Evolutionary conservation across 1,140 invertebrate species (phyloP), one percentile per base, ranked within the genome.

Genomic region (Aphidius gifuensis): DNA sequence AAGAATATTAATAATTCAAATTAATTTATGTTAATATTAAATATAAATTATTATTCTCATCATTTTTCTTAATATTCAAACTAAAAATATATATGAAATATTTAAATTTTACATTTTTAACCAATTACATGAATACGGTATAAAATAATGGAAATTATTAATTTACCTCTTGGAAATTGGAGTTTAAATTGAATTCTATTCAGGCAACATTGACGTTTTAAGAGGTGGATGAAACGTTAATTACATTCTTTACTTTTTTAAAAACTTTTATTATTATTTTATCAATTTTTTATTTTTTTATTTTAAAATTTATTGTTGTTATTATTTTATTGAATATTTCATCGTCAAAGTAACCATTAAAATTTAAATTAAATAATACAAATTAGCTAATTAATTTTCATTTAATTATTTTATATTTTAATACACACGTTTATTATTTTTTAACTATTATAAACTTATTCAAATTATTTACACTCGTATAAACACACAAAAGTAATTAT

Each of bases 211-310:
- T 62, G 57, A 58, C 61, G 64, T 54, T 64, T 58, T 47, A 60
- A 61, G 61, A 58, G 57, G 59, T 66, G 56, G 62, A 64, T 61
- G 49, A 61, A 66, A 66, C 62, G 56, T 64, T 66, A 63, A 66
- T 66, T 66, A 66, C 62, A 64, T 66, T 66, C 65, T 58, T 46
- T 53, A 23, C 32, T 53, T 38, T 16, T 16, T 16, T 16, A 16
- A 16, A 53, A 11, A 39, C 32, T 53, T 53, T 23, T 49, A 5
- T 49, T 61, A 46, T 54, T 23, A 11, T 42, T 49, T 40, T 58
- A 9, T 23, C 39, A n/a, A 38, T 43, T n/a, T 56, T 56, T n/a
- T n/a, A n/a, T n/a, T 38, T 44, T 45, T 44, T 32, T 56, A 43
- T 56, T 47, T 11, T 11, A 11, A 6, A 45, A 32, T 46, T 46